Base-by-base conservation (phyloP, 2,113 vertebrate genomes). In the Actenoides hombroni region DNA sequence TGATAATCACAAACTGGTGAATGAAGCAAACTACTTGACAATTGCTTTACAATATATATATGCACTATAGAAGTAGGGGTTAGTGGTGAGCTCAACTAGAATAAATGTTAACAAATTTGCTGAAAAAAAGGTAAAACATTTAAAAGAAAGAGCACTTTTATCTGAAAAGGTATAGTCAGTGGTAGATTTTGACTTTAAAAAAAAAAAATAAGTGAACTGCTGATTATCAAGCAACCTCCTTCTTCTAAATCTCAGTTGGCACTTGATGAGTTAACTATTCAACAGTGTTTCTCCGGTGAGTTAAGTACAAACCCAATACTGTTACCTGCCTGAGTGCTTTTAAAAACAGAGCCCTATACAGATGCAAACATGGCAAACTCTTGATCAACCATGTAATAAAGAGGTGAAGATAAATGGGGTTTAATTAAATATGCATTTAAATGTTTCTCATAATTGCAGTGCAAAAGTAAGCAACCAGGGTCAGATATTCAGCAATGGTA, bases 1-100 rank as follows among this genome's bases (percentile, higher is more conserved):
- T 81, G 31, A 85, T 94, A 61, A 95, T 81, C 85, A 90, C 18
- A 61, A 56, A 87, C 13, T 53, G 51, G 74, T 86, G 93, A 95
- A 92, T 54, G 31, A 83, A 82, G 74, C 63, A 88, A 91, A 61
- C 18, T 56, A 70, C 57, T 37, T 57, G 29, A 76, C 92, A 95
- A 90, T 57, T 91, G 84, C 59, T 93, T 91, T 49, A 80, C 37
- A 76, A 61, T 76, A 81, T 59, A 88, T 49, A 88, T 49, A 92
- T 23, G 21, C 68, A 46, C 18, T 65, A 56, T 7, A 3, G 82
- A 85, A 92, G 77, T 76, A 33, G 61, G 28, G 28, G 29, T 92
- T 37, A 56, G 19, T 56, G n/a, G 49, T 70, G 83, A 85, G 4
- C 0, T 93, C 42, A 75, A 86, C 17, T 67, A 49, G 12, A 44